These are phyloP conservation scores for Agrochola lychnidis DNA, from an alignment of 2,888 invertebrate species.

Conservation along the genomic window DNA sequence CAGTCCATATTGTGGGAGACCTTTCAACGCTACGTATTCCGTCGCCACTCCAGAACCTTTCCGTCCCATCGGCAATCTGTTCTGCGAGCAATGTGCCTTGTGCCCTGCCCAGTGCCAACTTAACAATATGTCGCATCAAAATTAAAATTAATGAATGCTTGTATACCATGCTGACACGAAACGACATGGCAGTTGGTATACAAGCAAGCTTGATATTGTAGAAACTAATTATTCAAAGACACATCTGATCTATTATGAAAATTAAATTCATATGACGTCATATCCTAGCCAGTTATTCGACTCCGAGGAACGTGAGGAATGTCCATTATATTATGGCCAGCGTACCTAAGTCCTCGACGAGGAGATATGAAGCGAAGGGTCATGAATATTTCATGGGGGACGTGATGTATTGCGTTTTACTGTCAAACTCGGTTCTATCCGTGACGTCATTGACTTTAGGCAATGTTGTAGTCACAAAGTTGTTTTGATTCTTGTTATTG, in stretches of 20 bases:
- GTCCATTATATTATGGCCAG: conserved; percentile 48
- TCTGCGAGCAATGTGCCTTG: no score
- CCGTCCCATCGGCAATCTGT: no score
- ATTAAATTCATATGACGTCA: conserved; percentile 17
- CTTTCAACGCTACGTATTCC: no score
- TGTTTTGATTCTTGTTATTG: not conserved
- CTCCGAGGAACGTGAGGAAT: conserved; percentile 40
- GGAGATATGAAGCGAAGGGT: conserved; percentile 40
- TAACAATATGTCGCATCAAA: not conserved
- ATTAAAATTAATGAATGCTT: not conserved
- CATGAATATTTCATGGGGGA: conserved; percentile 55
- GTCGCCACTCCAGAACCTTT: no score
- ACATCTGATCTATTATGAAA: conserved; percentile 13
- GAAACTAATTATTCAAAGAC: not conserved
- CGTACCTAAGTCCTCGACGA: conserved; percentile 28
- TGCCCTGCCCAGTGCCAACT: no score
- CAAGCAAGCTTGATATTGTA: not conserved
- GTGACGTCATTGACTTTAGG: conserved; percentile 32
- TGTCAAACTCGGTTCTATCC: conserved; percentile 17
- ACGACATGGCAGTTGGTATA: not conserved
- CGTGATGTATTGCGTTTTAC: conserved; percentile 47
- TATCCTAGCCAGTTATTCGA: conserved; percentile 18
- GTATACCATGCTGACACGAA: no score
- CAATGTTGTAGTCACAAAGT: not conserved
- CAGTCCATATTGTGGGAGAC: no score